phyloP scores from a whole-genome alignment of 2,888 invertebrate genomes.

The Carcina quercana region DNA sequence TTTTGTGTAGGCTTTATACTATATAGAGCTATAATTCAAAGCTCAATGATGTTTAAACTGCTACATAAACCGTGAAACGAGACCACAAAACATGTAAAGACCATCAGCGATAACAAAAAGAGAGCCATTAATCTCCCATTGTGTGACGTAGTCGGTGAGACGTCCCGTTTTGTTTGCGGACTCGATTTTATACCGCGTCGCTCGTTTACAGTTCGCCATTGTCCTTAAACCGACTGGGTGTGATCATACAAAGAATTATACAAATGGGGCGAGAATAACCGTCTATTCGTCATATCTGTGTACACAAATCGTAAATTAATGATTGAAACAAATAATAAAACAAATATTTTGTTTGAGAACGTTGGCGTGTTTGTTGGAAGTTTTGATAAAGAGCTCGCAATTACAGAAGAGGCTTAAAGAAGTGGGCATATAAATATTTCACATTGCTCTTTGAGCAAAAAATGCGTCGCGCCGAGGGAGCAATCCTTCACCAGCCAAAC shows the following conservation, averaged over 20 bases:
- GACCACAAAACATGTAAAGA: constrained; percentile 64
- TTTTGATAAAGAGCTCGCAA: too few species aligned
- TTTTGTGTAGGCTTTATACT: constrained; percentile 1
- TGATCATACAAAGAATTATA: constrained; percentile 58
- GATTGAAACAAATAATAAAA: constrained; percentile 11
- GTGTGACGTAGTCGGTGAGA: constrained; percentile 50
- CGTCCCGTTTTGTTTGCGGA: constrained; percentile 63
- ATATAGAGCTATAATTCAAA: constrained; percentile 44
- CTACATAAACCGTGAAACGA: constrained; percentile 68
- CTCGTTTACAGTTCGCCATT: constrained; percentile 54
- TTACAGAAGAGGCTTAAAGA: too few species aligned
- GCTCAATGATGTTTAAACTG: constrained; percentile 59
- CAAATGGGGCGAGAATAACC: constrained; percentile 60
- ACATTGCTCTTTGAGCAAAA: neutral
- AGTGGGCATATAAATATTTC: too few species aligned
- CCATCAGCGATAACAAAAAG: constrained; percentile 64
- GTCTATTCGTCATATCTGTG: constrained; percentile 52
- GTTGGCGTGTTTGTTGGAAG: too few species aligned
- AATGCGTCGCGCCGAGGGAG: constrained; percentile 35
- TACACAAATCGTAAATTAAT: constrained; percentile 59
- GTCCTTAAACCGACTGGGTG: constrained; percentile 63
- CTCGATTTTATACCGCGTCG: constrained; percentile 46
- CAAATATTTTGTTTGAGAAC: too few species aligned
- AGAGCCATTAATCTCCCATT: constrained; percentile 68
- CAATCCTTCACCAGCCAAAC: constrained; percentile 49